A percentile compares a stretch with the other conserved stretches of the same genome.
These are phyloP conservation scores for Spodoptera litura DNA, from an alignment of 1,140 invertebrate genomes.

Conservation along the genomic window DNA sequence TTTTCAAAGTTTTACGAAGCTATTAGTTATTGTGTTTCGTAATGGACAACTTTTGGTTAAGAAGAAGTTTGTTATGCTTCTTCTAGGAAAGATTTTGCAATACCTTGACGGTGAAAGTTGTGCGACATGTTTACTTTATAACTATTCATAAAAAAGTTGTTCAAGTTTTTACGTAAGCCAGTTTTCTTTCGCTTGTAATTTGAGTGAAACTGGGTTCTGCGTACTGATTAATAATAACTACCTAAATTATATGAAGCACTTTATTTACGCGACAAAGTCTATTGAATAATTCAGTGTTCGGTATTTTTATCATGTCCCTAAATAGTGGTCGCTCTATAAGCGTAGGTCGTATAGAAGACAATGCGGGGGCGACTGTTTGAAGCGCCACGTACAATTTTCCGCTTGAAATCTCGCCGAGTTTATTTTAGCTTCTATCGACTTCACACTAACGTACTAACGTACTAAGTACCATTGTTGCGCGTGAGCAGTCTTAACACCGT, in stretches of 20 bases:
- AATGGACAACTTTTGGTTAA: conserved; percentile 16
- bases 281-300: neutral
- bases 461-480: neutral
- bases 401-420: neutral
- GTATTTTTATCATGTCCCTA: neutral
- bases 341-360: neutral
- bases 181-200: neutral
- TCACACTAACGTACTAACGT: neutral
- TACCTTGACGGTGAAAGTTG: conserved; percentile 25
- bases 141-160: conserved; percentile 25
- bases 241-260: too few species aligned
- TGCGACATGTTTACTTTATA: conserved; percentile 9
- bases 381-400: conserved; percentile 4
- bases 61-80: conserved; percentile 13
- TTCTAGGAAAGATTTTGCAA: conserved; percentile 24
- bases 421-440: neutral
- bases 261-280: too few species aligned
- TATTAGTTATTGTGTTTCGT: conserved; percentile 28
- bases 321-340: neutral
- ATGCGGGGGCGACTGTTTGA: conserved; percentile 6
- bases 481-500: neutral
- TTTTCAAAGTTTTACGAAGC: conserved; percentile 20
- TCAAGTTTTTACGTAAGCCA: conserved; percentile 3
- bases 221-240: too few species aligned
- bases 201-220: neutral